Conservation (phyloP, 2,113 vertebrate species). For the Oryzias melastigma region DNA sequence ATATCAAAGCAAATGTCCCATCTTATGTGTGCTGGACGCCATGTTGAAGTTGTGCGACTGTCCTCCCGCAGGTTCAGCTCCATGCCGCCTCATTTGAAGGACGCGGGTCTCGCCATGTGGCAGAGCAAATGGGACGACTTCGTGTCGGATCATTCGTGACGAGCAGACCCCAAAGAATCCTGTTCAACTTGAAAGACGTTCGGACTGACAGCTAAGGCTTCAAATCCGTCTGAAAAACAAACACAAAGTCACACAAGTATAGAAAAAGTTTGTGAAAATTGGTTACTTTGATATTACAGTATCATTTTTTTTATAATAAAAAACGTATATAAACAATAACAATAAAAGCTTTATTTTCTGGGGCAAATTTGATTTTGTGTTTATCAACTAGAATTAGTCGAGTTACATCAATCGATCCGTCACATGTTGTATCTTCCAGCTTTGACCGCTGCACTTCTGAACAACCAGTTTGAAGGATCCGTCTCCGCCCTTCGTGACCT, state of each 20-base stretch:
- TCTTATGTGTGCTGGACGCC: too few relatives aligned
- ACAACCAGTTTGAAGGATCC: slow-evolving; percentile 44
- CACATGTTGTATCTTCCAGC: slow-evolving; percentile 70
- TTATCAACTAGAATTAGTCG: too few relatives aligned
- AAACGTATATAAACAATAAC: too few relatives aligned
- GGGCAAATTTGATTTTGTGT: too few relatives aligned
- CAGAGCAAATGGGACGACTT: slow-evolving; percentile 72
- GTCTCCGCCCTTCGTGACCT: slow-evolving; percentile 32
- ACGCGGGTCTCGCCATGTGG: slow-evolving; percentile 50
- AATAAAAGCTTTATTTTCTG: too few relatives aligned
- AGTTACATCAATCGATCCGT: too few relatives aligned
- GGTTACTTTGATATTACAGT: background rate
- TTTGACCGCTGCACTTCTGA: slow-evolving; percentile 66
- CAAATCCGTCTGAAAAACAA: background rate
- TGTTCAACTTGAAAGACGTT: slow-evolving; percentile 29
- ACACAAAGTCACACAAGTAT: background rate
- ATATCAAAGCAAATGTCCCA: too few relatives aligned
- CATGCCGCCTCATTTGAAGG: slow-evolving; percentile 60
- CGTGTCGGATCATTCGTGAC: slow-evolving; percentile 47
- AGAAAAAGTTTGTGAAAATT: too few relatives aligned
- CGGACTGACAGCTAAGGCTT: background rate
- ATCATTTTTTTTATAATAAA: too few relatives aligned
- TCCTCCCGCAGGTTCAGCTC: slow-evolving; percentile 71
- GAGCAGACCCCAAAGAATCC: background rate
- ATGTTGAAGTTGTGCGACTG: background rate